A percentile compares a stretch with the other conserved stretches of the same genome.
Evolutionary conservation across 2,888 invertebrate species (phyloP).

Genomic region (Melanophora roralis): DNA sequence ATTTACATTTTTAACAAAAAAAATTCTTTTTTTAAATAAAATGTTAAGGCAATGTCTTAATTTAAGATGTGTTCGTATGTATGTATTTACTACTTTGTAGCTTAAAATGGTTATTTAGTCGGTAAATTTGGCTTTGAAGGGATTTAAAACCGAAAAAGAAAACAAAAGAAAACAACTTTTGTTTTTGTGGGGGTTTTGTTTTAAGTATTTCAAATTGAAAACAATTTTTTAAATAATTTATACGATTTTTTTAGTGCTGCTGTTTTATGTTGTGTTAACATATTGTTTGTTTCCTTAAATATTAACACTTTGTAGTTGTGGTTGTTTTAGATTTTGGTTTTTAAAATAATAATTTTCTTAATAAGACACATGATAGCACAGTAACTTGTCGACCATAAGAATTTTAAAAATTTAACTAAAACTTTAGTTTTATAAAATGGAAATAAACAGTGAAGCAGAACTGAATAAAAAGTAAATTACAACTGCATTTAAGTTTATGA

Average conservation of each 20-base stretch:
- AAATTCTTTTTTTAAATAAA: neutral
- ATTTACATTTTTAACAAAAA: conserved; percentile 39
- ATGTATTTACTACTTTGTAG: neutral
- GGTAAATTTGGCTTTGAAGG: conserved; percentile 34
- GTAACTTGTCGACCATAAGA: neutral
- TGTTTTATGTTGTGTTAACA: conserved; percentile 48
- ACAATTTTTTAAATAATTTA: neutral
- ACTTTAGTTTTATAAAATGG: no score
- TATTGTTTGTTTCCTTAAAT: conserved; percentile 40
- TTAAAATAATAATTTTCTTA: no score
- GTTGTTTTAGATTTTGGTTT: neutral
- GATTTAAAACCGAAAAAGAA: conserved; percentile 7
- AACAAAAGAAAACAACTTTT: neutral
- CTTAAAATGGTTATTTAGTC: neutral
- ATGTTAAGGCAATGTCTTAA: neutral
- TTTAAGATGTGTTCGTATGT: neutral
- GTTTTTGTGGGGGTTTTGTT: neutral
- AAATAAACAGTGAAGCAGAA: no score
- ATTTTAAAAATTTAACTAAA: neutral
- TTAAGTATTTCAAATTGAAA: neutral
- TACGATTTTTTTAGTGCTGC: conserved; percentile 18
- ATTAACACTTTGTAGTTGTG: conserved; percentile 44
- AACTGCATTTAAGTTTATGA: no score
- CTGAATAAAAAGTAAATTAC: no score
- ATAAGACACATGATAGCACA: no score